Evolutionary conservation across 2,888 invertebrate species (phyloP).

Genomic region (Marronus borbonicus): DNA sequence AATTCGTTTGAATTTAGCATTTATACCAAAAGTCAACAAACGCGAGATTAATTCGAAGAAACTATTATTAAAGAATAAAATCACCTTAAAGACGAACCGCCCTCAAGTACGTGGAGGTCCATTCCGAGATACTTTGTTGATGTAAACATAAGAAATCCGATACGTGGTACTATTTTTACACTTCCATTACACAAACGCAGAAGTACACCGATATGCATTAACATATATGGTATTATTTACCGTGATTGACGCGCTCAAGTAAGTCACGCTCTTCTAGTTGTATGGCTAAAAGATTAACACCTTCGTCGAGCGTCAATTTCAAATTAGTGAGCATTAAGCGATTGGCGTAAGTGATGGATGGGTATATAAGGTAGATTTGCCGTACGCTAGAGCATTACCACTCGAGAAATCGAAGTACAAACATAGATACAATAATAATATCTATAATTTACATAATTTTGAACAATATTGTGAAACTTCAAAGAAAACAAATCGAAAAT

Average conservation of each 20-base stretch:
- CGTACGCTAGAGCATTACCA: slow-evolving; percentile 9
- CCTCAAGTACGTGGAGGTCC: too few species aligned
- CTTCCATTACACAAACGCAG: slow-evolving; percentile 14
- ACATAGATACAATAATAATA: not conserved
- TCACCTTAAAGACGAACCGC: too few species aligned
- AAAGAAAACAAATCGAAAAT: slow-evolving; percentile 22
- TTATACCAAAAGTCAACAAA: too few species aligned
- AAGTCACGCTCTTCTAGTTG: slow-evolving; percentile 28
- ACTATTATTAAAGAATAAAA: too few species aligned
- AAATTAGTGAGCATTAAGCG: slow-evolving; percentile 38
- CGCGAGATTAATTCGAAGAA: too few species aligned
- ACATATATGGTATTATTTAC: slow-evolving; percentile 41
- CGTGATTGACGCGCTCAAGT: slow-evolving; percentile 32
- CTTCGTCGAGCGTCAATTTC: slow-evolving; percentile 32
- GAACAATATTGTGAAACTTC: slow-evolving; percentile 14
- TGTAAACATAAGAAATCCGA: slow-evolving; percentile 1
- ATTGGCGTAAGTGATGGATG: slow-evolving; percentile 27
- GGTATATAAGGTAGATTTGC: slow-evolving; percentile 24
- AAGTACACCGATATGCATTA: slow-evolving; percentile 2
- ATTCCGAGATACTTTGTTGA: too few species aligned
- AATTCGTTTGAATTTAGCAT: too few species aligned
- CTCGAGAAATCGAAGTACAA: slow-evolving; percentile 14
- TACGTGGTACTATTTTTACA: slow-evolving; percentile 7
- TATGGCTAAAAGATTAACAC: slow-evolving; percentile 28
- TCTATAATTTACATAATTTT: not conserved